phyloP scores from a whole-genome alignment of 2,797 vertebrate genomes.

The Pteropus rufus region DNA sequence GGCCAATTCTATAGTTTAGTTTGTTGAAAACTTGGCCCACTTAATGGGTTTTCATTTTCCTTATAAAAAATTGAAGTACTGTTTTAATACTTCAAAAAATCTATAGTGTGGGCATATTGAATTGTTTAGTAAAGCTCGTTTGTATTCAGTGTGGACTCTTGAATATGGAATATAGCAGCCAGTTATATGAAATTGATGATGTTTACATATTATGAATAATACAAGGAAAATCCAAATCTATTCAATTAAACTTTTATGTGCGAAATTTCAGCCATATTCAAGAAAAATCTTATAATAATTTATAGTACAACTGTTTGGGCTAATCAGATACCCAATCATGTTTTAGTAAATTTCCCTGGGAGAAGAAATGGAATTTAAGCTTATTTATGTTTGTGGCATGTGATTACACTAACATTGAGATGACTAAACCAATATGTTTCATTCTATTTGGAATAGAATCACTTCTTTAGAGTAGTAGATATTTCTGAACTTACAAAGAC shows the following conservation, averaged over 20 bases:
- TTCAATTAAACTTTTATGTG: conserved; percentile 26
- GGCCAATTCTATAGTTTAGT: neutral
- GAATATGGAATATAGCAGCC: neutral
- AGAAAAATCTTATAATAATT: conserved; percentile 30
- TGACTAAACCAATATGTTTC: conserved; percentile 2
- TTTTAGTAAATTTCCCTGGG: conserved; percentile 32
- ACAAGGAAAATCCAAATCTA: conserved; percentile 16
- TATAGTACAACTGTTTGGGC: neutral
- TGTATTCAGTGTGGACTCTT: conserved; percentile 23
- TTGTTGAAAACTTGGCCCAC: neutral
- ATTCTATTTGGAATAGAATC: neutral
- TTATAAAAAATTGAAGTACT: conserved; percentile 9
- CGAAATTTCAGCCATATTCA: neutral
- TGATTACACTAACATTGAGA: neutral
- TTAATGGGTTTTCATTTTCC: neutral
- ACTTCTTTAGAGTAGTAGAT: neutral
- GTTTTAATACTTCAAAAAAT: neutral
- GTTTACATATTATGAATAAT: conserved; percentile 48
- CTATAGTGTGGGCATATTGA: neutral
- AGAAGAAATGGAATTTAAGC: conserved; percentile 21
- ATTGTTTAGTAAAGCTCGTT: neutral
- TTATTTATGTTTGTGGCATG: conserved; percentile 8
- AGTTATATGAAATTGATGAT: conserved; percentile 46
- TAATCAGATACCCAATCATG: conserved; percentile 30
- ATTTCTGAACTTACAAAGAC: neutral